A percentile compares a stretch with the other conserved stretches of the same genome.
These are phyloP conservation scores for Solea solea DNA, from an alignment of 2,113 vertebrate species.

Conservation along the genomic window DNA sequence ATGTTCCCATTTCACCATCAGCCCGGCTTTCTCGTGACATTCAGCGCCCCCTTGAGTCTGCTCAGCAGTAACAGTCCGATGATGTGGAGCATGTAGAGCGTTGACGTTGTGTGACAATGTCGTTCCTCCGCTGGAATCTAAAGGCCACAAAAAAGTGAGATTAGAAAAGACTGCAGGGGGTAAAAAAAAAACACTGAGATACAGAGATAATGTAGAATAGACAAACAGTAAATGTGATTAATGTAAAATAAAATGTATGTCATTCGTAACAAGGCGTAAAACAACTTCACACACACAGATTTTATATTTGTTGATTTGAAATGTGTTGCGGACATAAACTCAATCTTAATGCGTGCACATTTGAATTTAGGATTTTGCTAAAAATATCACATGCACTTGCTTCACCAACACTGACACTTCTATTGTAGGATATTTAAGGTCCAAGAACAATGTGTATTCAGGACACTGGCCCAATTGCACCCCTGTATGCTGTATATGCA, in stretches of 20 bases:
- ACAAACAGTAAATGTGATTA: too few species aligned
- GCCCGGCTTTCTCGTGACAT: neutral
- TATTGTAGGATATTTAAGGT: too few species aligned
- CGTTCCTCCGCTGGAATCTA: neutral
- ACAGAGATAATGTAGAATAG: too few species aligned
- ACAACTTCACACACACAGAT: too few species aligned
- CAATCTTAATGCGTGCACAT: neutral
- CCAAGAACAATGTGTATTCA: neutral
- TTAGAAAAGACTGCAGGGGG: neutral
- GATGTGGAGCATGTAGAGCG: neutral
- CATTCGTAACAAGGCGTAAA: too few species aligned
- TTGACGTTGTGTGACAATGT: neutral
- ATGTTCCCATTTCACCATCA: neutral
- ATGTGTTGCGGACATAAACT: too few species aligned
- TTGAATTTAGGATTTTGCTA: neutral
- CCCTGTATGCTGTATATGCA: neutral
- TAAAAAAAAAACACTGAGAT: too few species aligned
- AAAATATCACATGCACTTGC: neutral
- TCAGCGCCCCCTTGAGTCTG: constrained; percentile 17
- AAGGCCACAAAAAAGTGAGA: neutral
- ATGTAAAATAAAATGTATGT: too few species aligned
- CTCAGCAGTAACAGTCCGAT: neutral
- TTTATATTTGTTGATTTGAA: too few species aligned
- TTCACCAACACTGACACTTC: neutral
- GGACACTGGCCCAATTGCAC: neutral